Evolutionary conservation across 2,113 vertebrate species (phyloP).

Genomic region (Ameiurus melas): DNA sequence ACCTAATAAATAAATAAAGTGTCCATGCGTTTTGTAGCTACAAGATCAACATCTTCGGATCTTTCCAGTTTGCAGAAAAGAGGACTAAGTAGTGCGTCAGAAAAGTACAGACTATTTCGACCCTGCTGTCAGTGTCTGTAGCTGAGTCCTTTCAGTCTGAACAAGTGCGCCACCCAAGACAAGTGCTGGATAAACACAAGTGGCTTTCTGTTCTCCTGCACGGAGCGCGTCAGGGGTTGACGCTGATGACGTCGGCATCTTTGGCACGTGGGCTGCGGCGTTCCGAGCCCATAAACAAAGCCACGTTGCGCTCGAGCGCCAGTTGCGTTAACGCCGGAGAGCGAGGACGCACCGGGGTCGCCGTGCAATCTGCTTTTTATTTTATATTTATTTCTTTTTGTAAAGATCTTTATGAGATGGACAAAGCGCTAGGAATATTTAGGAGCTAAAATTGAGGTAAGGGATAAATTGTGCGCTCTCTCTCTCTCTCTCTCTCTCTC

Average conservation of each 20-base stretch:
- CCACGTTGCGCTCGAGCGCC: slow-evolving; percentile 66
- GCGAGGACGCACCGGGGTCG: slow-evolving; percentile 1
- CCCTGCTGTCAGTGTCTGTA: neutral
- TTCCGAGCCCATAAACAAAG: slow-evolving; percentile 71
- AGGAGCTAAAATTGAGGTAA: slow-evolving; percentile 3
- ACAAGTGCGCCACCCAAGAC: slow-evolving; percentile 15
- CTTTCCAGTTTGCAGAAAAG: neutral
- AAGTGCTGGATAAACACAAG: slow-evolving; percentile 30
- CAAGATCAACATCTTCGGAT: neutral
- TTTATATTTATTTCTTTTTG: neutral
- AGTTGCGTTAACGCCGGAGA: slow-evolving; percentile 43
- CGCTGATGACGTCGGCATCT: slow-evolving; percentile 47
- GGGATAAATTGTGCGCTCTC: neutral
- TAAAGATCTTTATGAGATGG: neutral
- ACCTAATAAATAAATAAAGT: neutral
- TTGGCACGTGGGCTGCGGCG: slow-evolving; percentile 58
- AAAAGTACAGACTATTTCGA: neutral
- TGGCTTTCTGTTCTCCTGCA: slow-evolving; percentile 25
- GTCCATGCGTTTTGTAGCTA: neutral
- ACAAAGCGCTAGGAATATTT: neutral
- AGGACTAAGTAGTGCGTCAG: neutral
- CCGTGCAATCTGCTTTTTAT: neutral
- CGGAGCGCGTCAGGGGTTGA: slow-evolving; percentile 58
- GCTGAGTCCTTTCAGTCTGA: neutral
- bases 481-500: neutral